Base-by-base conservation (phyloP, 2,797 vertebrate species). In the Telmatherina bonti region DNA sequence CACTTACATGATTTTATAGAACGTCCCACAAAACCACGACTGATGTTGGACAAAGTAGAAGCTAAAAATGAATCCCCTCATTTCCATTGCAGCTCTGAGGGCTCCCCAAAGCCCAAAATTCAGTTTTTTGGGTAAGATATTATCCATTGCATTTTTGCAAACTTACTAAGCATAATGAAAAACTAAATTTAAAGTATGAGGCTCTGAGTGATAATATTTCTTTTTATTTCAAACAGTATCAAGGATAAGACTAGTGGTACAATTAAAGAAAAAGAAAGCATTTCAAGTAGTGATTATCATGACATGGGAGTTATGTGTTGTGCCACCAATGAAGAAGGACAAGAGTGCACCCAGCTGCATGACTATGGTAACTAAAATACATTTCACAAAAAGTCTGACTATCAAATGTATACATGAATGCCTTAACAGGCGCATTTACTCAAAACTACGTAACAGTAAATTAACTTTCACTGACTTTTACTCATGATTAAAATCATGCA, bases 261-360 rank as follows among this genome's bases (percentile, higher is more conserved):
- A n/a, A 15, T 8, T 0, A 2, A 0, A 20, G 47, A 0, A 13
- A 4, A 26, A 6, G 8, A 9, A 11, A 74, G 36, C 68, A 47
- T 84, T 16, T 20, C 5, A 7, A 73, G 38, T 24, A 0, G 0
- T 15, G 0, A 0, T 0, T 74, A 56, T 54, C 0, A 0, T 2
- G 0, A 9, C 0, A 47, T 0, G 7, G 64, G 22, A 52, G 38
- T 64, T 71, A 93, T 71, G 89, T 97, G 97, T 78, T 99, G 98
- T 89, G 96, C 96, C 20, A 82, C 27, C 24, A 99, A 97, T 38
- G 31, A 47, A n/a, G 82, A 94, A 75, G 96, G 96, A 81, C 86
- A 86, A 71, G 95, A 95, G 79, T 99, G 97, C 75, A 91, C 94
- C 62, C 92, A 90, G 52, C 85, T 97, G 6, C 93, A 96, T 79